These are phyloP conservation scores for Orthosia cruda DNA, from an alignment of 2,888 invertebrate genomes.

Conservation along the genomic window DNA sequence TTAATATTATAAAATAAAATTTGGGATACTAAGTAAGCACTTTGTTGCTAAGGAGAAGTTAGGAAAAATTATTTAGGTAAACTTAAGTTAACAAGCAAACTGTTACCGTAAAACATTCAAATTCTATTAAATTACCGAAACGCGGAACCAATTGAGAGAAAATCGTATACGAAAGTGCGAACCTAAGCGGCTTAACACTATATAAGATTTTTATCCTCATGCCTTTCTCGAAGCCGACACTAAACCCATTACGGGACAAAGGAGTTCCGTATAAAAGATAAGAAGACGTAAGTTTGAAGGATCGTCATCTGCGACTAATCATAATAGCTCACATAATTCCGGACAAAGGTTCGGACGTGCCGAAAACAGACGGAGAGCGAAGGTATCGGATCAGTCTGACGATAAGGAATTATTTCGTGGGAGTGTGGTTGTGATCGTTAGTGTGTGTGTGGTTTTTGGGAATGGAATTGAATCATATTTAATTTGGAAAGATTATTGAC, in stretches of 20 bases:
- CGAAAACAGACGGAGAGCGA: slow-evolving; percentile 67
- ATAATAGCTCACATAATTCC: slow-evolving; percentile 80
- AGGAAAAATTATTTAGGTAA: not conserved
- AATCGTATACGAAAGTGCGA: slow-evolving; percentile 52
- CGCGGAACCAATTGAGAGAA: slow-evolving; percentile 51
- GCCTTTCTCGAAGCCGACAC: slow-evolving; percentile 67
- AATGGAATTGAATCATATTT: not conserved
- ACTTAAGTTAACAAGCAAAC: not conserved
- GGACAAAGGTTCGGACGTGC: slow-evolving; percentile 70
- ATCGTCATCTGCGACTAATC: slow-evolving; percentile 82
- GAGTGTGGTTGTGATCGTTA: slow-evolving; percentile 15
- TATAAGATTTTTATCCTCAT: slow-evolving; percentile 59
- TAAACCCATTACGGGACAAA: slow-evolving; percentile 77
- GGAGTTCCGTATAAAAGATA: slow-evolving; percentile 77
- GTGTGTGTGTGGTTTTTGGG: not conserved
- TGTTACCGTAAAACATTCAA: slow-evolving; percentile 8
- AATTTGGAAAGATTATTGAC: not conserved
- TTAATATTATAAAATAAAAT: slow-evolving; percentile 1
- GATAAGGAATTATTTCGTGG: slow-evolving; percentile 52
- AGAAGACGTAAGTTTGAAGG: slow-evolving; percentile 70
- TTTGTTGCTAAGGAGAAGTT: not conserved
- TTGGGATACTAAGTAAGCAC: not conserved
- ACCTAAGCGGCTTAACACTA: slow-evolving; percentile 38
- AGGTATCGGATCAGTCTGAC: slow-evolving; percentile 56
- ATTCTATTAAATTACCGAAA: slow-evolving; percentile 47